Evolutionary conservation across 2,113 vertebrate genomes (phyloP).

Genomic region (Alouatta palliata): DNA sequence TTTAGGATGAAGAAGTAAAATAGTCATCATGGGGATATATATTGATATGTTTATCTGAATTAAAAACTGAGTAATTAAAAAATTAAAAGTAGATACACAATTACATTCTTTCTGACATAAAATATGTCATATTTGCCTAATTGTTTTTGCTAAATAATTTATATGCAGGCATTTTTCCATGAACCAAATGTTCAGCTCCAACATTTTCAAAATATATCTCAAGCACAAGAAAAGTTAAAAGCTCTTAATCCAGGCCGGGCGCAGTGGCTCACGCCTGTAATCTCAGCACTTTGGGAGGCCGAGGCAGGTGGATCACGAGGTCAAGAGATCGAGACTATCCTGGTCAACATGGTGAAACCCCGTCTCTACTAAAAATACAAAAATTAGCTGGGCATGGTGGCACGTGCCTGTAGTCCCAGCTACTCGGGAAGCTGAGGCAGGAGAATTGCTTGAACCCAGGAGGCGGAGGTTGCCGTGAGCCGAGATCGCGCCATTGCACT

Average conservation of each 20-base stretch:
- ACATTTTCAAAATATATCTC: slow-evolving; percentile 40
- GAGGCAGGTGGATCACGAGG: no score
- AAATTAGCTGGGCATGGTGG: no score
- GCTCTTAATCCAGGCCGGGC: neutral
- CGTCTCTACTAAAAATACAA: no score
- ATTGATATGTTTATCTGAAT: slow-evolving; percentile 47
- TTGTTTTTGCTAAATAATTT: slow-evolving; percentile 30
- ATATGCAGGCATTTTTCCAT: neutral
- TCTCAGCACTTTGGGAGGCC: no score
- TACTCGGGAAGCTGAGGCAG: no score
- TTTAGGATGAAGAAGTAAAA: neutral
- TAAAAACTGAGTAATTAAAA: slow-evolving; percentile 21
- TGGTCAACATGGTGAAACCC: no score
- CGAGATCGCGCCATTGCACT: no score
- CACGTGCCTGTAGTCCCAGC: no score
- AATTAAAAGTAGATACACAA: neutral
- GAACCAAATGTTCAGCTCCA: slow-evolving; percentile 1
- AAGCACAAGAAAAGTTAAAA: slow-evolving; percentile 7
- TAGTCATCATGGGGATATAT: slow-evolving; percentile 31
- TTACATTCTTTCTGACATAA: slow-evolving; percentile 22
- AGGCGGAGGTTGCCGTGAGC: no score
- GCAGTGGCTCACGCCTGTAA: no score
- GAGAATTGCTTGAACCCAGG: no score
- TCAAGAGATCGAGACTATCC: no score
- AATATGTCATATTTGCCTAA: neutral